These are phyloP conservation scores for Brenthis ino DNA, from an alignment of 2,888 invertebrate species.

Conservation along the genomic window DNA sequence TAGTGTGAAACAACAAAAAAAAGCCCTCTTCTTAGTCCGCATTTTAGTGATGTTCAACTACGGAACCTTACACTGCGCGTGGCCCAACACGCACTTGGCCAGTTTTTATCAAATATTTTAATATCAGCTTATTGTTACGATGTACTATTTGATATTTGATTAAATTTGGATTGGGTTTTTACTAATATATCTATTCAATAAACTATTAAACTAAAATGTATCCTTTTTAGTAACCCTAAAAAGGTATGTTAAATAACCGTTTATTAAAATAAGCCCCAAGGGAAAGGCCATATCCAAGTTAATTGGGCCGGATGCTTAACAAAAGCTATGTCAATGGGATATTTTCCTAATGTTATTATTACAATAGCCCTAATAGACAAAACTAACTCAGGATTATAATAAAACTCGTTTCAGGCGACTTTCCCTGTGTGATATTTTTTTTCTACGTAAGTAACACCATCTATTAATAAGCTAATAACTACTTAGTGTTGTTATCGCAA, in stretches of 20 bases:
- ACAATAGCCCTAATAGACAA: not conserved
- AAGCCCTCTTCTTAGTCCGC: too few relatives aligned
- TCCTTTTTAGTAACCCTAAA: conserved; percentile 16
- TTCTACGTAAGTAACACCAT: too few relatives aligned
- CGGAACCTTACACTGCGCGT: too few relatives aligned
- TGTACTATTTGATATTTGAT: not conserved
- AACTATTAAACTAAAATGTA: conserved; percentile 21
- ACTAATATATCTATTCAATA: not conserved
- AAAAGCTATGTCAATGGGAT: conserved; percentile 20
- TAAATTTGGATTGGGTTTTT: not conserved
- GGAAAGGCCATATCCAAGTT: conserved; percentile 28
- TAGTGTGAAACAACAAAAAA: too few relatives aligned
- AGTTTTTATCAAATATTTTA: too few relatives aligned
- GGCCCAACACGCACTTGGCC: too few relatives aligned
- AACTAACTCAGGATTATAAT: not conserved
- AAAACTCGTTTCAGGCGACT: not conserved
- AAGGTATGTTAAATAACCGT: conserved; percentile 26
- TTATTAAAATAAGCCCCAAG: conserved; percentile 33
- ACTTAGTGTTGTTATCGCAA: too few relatives aligned
- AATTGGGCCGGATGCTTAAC: conserved; percentile 28
- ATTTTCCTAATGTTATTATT: conserved; percentile 10
- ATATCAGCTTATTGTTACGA: not conserved
- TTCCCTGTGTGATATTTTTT: not conserved
- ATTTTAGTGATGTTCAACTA: too few relatives aligned
- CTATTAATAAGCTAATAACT: too few relatives aligned